These are phyloP conservation scores for Andricus quercusramuli DNA, from an alignment of 2,888 invertebrate genomes.

Conservation along the genomic window DNA sequence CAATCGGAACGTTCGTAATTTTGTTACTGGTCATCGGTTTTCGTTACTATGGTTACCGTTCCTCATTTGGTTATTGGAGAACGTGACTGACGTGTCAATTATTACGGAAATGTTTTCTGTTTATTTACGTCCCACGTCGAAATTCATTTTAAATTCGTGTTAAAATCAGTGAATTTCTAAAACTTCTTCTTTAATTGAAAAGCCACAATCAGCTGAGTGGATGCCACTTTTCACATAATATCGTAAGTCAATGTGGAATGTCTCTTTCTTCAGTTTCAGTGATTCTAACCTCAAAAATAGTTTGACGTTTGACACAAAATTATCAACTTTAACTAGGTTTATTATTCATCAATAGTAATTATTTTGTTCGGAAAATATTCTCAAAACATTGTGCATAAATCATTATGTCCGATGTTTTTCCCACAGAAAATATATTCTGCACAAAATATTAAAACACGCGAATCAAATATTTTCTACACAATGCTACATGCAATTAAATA, in stretches of 20 bases:
- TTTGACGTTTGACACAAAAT: not conserved
- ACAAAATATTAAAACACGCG: no score
- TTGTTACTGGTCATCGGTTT: not conserved
- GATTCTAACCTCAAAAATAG: not conserved
- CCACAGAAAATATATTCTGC: no score
- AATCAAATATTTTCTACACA: no score
- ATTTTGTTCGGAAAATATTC: no score
- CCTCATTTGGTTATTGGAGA: not conserved
- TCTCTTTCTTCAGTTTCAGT: not conserved
- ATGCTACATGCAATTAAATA: no score
- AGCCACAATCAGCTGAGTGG: not conserved
- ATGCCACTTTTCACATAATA: not conserved
- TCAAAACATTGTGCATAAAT: no score
- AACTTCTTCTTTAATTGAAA: not conserved
- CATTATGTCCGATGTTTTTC: no score
- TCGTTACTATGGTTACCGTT: not conserved
- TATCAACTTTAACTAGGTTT: no score
- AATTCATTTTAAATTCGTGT: not conserved
- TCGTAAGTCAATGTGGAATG: not conserved
- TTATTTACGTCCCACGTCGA: not conserved
- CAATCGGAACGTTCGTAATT: no score
- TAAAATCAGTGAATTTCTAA: not conserved
- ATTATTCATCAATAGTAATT: no score
- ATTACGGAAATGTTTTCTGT: not conserved
- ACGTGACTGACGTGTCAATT: no score